Evolutionary conservation across 1,140 invertebrate genomes (phyloP).

Genomic region (Trichonephila clavata): DNA sequence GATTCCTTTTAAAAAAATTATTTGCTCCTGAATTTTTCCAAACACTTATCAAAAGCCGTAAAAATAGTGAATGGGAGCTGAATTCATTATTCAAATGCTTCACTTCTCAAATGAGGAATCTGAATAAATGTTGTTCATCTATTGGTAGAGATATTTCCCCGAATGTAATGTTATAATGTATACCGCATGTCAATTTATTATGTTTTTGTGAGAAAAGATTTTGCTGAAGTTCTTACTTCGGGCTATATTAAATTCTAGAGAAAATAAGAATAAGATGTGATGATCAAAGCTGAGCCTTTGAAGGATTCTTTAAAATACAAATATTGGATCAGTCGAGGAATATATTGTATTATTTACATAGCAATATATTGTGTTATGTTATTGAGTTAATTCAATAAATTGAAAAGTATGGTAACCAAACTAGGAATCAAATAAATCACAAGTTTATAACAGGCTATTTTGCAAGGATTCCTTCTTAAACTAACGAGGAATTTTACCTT

Average conservation of each 20-base stretch:
- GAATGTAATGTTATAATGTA: neutral
- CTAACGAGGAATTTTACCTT: no score
- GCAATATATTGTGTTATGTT: no score
- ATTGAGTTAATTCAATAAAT: no score
- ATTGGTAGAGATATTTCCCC: neutral
- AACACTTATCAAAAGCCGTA: neutral
- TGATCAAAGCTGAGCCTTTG: neutral
- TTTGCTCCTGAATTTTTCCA: neutral
- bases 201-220: neutral
- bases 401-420: no score
- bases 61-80: neutral
- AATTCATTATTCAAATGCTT: neutral
- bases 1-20: neutral
- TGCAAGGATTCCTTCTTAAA: no score
- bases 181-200: neutral
- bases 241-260: neutral
- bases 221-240: neutral
- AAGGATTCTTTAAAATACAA: neutral
- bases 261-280: neutral
- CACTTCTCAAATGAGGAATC: neutral
- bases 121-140: neutral
- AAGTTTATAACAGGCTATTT: no score
- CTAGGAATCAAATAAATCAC: no score
- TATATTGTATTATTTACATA: neutral
- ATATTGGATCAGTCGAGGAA: neutral